These are phyloP conservation scores for Halesus radiatus DNA, from an alignment of 1,140 invertebrate species.

Conservation along the genomic window DNA sequence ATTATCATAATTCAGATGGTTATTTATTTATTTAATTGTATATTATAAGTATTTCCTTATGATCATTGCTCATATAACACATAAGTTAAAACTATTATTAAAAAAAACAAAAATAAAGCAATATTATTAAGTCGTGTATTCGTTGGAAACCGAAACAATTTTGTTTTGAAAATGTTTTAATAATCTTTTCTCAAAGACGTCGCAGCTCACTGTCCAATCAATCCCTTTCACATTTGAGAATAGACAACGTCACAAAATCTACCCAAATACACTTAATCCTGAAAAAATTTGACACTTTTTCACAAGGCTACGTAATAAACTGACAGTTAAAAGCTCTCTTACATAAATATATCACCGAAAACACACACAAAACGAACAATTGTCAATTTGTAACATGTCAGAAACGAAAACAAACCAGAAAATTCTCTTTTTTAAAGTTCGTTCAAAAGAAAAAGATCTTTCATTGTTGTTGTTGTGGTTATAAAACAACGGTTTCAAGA, in stretches of 20 bases:
- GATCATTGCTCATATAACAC: too few species aligned
- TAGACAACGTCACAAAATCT: neutral
- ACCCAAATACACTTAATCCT: neutral
- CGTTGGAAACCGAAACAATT: too few species aligned
- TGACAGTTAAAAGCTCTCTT: conserved; percentile 2
- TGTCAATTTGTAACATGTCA: conserved; percentile 6
- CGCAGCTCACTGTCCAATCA: neutral
- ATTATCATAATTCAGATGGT: too few species aligned
- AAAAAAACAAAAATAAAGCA: too few species aligned
- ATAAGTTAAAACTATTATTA: too few species aligned
- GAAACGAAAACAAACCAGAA: neutral
- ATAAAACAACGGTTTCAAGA: neutral
- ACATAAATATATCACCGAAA: neutral
- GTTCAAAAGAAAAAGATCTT: too few species aligned
- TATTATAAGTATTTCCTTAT: too few species aligned
- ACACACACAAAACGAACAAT: neutral
- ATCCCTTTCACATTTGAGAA: conserved; percentile 10
- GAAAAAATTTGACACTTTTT: neutral
- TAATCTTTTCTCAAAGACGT: neutral
- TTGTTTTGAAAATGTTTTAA: too few species aligned
- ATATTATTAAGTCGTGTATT: too few species aligned
- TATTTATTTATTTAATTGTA: too few species aligned
- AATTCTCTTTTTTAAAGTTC: too few species aligned
- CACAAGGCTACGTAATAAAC: neutral
- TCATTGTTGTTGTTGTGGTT: neutral